These are phyloP conservation scores for Drosophila aldrichi DNA, from an alignment of 2,888 invertebrate genomes.

Conservation along the genomic window DNA sequence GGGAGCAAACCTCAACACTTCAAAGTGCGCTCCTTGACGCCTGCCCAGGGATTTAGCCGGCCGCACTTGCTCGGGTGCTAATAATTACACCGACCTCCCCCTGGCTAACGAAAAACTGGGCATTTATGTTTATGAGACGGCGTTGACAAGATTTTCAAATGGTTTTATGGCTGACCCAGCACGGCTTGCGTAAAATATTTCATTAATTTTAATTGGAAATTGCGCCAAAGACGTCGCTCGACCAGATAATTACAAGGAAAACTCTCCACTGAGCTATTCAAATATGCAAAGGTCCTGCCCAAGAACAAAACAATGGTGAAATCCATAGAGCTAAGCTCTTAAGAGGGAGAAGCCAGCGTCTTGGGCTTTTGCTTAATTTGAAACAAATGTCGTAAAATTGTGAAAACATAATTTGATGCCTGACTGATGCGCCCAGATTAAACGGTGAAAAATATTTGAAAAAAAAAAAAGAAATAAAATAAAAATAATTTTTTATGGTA, in stretches of 20 bases:
- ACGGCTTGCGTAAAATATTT: conserved; percentile 75
- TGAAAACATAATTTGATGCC: conserved; percentile 74
- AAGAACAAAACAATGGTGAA: conserved; percentile 42
- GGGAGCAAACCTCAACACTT: conserved; percentile 66
- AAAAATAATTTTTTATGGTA: conserved; percentile 22
- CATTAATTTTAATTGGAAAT: conserved; percentile 85
- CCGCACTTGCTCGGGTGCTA: conserved; percentile 61
- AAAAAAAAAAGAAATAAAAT: neutral
- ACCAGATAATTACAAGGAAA: conserved; percentile 80
- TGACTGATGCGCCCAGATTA: conserved; percentile 71
- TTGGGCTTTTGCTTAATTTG: conserved; percentile 74
- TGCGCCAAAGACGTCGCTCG: conserved; percentile 71
- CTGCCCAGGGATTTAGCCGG: conserved; percentile 52
- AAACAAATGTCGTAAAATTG: conserved; percentile 82
- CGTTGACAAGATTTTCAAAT: conserved; percentile 80
- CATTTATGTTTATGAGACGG: conserved; percentile 75
- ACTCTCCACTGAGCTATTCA: conserved; percentile 55
- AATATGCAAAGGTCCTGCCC: conserved; percentile 62
- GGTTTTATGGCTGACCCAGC: conserved; percentile 76
- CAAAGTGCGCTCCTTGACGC: conserved; percentile 60
- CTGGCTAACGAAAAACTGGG: neutral
- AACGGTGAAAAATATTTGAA: conserved; percentile 31
- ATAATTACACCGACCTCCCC: conserved; percentile 61
- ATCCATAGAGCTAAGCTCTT: neutral
- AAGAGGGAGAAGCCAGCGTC: conserved; percentile 29